Conservation (phyloP, 1,140 invertebrate species). For the Heliothis subflexa region DNA sequence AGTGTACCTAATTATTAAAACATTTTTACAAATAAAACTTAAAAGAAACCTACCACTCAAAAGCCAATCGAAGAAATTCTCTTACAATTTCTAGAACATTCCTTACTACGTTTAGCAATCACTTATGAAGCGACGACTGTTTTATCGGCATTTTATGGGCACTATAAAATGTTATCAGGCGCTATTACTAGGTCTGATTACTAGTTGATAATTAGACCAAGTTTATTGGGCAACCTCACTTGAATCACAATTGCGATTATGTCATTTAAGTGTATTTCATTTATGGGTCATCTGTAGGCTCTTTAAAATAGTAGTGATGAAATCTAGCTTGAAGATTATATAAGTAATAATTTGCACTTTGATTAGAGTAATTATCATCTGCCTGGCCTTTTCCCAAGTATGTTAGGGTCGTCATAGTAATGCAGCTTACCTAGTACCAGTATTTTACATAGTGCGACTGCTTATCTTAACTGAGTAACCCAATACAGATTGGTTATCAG, state of each 20-base stretch:
- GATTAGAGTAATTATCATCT: too few relatives aligned
- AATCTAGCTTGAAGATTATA: too few relatives aligned
- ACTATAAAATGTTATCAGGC: slow-evolving; percentile 20
- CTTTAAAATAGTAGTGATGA: too few relatives aligned
- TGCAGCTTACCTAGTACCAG: too few relatives aligned
- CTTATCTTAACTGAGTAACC: too few relatives aligned
- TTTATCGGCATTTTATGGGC: slow-evolving; percentile 29
- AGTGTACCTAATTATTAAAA: not conserved
- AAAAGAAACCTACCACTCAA: not conserved
- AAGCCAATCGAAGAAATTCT: not conserved
- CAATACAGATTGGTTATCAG: too few relatives aligned
- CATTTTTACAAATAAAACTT: not conserved
- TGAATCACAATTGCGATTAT: slow-evolving; percentile 6
- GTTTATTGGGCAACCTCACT: slow-evolving; percentile 24
- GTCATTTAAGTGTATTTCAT: not conserved
- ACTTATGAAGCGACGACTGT: slow-evolving; percentile 33
- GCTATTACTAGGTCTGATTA: slow-evolving; percentile 25
- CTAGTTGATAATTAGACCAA: slow-evolving; percentile 25
- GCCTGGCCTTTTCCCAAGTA: too few relatives aligned
- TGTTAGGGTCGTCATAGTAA: too few relatives aligned
- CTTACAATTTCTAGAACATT: not conserved
- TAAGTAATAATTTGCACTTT: too few relatives aligned
- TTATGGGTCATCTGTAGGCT: too few relatives aligned
- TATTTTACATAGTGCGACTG: too few relatives aligned
- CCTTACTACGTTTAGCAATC: slow-evolving; percentile 10